A percentile compares a stretch with the other conserved stretches of the same genome.
phyloP scores from a whole-genome alignment of 2,113 vertebrate genomes.

The Thunnus thynnus region DNA sequence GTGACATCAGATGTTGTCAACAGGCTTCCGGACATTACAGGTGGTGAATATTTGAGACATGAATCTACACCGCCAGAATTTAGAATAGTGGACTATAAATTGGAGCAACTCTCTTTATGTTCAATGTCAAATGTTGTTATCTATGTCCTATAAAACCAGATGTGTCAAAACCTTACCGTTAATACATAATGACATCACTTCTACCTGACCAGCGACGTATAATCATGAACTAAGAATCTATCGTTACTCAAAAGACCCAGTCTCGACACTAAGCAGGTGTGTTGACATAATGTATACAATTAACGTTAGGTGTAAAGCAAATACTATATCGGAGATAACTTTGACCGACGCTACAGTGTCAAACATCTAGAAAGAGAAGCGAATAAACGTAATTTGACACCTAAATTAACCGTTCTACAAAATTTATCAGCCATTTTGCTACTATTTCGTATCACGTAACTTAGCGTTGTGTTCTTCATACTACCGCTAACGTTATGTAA shows the following conservation, averaged over 20 bases:
- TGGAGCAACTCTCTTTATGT: too few relatives aligned
- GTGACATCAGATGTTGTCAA: background rate
- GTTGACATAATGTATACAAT: background rate
- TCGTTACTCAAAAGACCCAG: background rate
- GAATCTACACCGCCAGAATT: background rate
- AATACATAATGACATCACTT: too few relatives aligned
- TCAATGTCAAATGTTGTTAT: background rate
- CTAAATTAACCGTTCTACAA: background rate
- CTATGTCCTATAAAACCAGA: too few relatives aligned
- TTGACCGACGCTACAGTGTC: too few relatives aligned
- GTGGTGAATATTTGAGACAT: too few relatives aligned
- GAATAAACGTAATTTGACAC: background rate
- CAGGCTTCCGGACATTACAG: background rate
- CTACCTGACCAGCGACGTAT: too few relatives aligned
- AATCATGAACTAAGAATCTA: too few relatives aligned
- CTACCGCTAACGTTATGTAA: background rate
- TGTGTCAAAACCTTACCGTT: too few relatives aligned
- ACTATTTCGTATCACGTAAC: slow-evolving; percentile 6
- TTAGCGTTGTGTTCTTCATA: background rate
- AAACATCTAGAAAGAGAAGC: background rate
- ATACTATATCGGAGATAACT: background rate
- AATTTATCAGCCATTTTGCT: slow-evolving; percentile 47
- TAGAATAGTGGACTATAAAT: background rate
- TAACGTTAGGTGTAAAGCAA: background rate
- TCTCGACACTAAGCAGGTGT: background rate